Evolutionary conservation across 2,888 invertebrate genomes (phyloP).

Genomic region (Conomelus anceps): DNA sequence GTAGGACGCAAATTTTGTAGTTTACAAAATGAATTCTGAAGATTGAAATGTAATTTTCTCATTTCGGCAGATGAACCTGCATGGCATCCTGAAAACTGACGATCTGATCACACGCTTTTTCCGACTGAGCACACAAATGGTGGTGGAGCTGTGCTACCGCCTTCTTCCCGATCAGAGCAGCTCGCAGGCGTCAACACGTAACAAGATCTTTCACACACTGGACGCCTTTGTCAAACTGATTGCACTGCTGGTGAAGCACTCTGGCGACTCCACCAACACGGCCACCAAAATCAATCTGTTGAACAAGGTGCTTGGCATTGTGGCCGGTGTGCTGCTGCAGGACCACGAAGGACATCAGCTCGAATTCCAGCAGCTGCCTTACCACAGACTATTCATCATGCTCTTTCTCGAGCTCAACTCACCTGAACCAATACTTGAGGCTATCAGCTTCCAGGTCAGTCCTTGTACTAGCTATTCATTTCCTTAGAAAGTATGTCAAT

Average conservation of each 20-base stretch:
- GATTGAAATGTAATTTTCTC: neutral
- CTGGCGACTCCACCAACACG: constrained; percentile 82
- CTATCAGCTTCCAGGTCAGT: constrained; percentile 79
- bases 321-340: constrained; percentile 89
- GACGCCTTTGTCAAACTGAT: constrained; percentile 94
- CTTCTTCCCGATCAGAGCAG: constrained; percentile 64
- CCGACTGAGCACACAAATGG: constrained; percentile 91
- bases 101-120: constrained; percentile 96
- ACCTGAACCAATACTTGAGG: constrained; percentile 87
- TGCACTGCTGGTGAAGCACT: constrained; percentile 88
- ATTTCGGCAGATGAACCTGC: constrained; percentile 79
- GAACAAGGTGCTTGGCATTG: constrained; percentile 92
- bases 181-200: constrained; percentile 51
- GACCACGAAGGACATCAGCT: constrained; percentile 88
- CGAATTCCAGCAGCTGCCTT: constrained; percentile 95
- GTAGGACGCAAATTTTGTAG: too few species aligned
- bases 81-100: constrained; percentile 94
- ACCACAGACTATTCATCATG: constrained; percentile 94
- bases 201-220: constrained; percentile 90
- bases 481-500: too few species aligned
- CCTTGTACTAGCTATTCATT: neutral
- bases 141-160: constrained; percentile 89
- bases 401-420: constrained; percentile 93
- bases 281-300: constrained; percentile 94
- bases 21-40: too few species aligned